A percentile compares a stretch with the other conserved stretches of the same genome.
These are phyloP conservation scores for Synergus itoensis DNA, from an alignment of 2,888 invertebrate genomes.

Conservation along the genomic window DNA sequence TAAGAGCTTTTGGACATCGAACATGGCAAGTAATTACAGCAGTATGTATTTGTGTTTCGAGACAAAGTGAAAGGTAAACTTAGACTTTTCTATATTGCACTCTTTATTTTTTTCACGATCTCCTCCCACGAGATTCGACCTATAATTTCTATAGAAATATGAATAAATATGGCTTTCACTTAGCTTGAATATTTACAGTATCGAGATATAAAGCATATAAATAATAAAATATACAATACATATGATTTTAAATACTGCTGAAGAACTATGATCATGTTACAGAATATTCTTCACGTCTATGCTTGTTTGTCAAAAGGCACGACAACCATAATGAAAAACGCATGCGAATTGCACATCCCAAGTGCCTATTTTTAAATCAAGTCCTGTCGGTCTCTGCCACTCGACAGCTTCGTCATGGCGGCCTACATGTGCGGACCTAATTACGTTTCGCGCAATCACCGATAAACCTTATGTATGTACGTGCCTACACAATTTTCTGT, in stretches of 20 bases:
- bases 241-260: too few species aligned
- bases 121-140: neutral
- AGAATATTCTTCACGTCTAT: neutral
- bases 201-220: too few species aligned
- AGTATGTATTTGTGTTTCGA: too few species aligned
- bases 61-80: constrained; percentile 7
- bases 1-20: neutral
- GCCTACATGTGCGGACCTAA: constrained; percentile 33
- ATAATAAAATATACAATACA: too few species aligned
- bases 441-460: constrained; percentile 38
- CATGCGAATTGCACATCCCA: constrained; percentile 19
- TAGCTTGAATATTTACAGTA: neutral
- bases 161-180: neutral
- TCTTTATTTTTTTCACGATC: neutral
- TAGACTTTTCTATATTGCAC: neutral
- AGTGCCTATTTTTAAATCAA: constrained; percentile 39
- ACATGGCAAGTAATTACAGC: neutral
- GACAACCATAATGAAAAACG: constrained; percentile 12
- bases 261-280: neutral
- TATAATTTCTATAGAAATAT: neutral
- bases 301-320: neutral
- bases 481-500: constrained; percentile 30
- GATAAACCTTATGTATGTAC: constrained; percentile 35
- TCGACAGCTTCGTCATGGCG: constrained; percentile 17
- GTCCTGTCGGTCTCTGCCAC: constrained; percentile 36